Evolutionary conservation across 1,140 invertebrate genomes (phyloP), one percentile per base, ranked within the genome.

Genomic region (Temnothorax nylanderi): DNA sequence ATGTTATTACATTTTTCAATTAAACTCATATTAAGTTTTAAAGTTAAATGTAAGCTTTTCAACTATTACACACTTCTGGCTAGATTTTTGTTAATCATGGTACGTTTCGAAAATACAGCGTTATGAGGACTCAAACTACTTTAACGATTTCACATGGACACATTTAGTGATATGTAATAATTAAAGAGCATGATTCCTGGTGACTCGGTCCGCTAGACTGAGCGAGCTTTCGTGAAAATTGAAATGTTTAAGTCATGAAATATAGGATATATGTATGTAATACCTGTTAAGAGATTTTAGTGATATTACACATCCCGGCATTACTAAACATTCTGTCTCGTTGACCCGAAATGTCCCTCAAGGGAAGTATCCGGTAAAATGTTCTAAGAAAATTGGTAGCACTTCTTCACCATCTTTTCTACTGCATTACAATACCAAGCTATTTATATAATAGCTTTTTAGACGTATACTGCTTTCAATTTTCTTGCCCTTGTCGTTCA

Each of bases 181-280:
- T 84, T 75, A 84, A 82, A 60, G 69, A 80, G 77, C 47, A 49
- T 18, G n/a, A 84, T 82, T 58, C 13, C 67, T n/a, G 56, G 26
- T 34, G 18, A 8, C 32, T 60, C 41, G 69, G 13, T 74, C 54
- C 44, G 58, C 34, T 49, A 49, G 41, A 47, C 80, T 1, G 32
- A 75, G 69, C 69, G 69, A 37, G 80, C 80, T 84, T 54, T 84
- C 69, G 26, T 18, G 69, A 13, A 84, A 32, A 84, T 84, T 74
- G 80, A 84, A 84, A 84, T 75, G 80, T 60, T 84, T 84, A 74
- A 84, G 75, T 62, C 54, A 75, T 84, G 69, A 62, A 84, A 84
- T 49, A 75, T 75, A 75, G 16, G 11, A 74, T 58, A 54, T 74
- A 75, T 58, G 69, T 74, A 75, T 34, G 69, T 74, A 75, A 75